Percentiles rank a stretch among this genome's conserved stretches.
Conservation (phyloP, 2,888 invertebrate species). For the Caenorhabditis parvicauda region DNA sequence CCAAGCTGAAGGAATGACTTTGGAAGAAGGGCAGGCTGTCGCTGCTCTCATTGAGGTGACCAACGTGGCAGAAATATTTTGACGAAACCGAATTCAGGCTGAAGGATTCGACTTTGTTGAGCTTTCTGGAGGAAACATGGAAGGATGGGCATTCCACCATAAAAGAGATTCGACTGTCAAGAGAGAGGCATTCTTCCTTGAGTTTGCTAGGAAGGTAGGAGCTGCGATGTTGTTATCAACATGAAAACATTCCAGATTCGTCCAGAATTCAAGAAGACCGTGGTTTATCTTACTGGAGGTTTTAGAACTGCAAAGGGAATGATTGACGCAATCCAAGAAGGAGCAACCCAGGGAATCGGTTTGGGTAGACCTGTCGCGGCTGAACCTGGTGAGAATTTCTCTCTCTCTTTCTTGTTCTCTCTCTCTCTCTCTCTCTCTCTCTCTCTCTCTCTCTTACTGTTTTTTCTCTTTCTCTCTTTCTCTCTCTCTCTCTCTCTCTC, state of each 20-base stretch:
- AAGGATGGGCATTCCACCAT: conserved; percentile 19
- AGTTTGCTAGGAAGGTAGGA: conserved; percentile 27
- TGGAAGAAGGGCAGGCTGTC: too few species aligned
- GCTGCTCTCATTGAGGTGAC: too few species aligned
- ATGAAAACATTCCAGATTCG: conserved; percentile 18
- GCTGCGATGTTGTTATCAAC: too few species aligned
- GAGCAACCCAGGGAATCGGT: conserved; percentile 42
- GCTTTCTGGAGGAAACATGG: conserved; percentile 40
- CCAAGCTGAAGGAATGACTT: conserved; percentile 38
- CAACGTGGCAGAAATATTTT: neutral
- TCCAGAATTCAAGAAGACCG: conserved; percentile 23
- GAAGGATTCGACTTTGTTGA: conserved; percentile 41
- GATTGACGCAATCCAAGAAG: conserved; percentile 32
- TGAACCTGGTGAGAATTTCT: too few species aligned
- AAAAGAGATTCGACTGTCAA: conserved; percentile 27
- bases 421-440: neutral
- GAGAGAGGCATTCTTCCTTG: conserved; percentile 38
- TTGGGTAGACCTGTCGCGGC: conserved; percentile 40
- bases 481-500: neutral
- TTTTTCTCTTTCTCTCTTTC: too few species aligned
- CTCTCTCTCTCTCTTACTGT: neutral
- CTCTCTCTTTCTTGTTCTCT: conserved; percentile 17
- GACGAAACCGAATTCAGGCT: conserved; percentile 8
- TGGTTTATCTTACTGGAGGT: conserved; percentile 46
- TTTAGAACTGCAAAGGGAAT: conserved; percentile 45